A percentile compares a stretch with the other conserved stretches of the same genome.
These are phyloP conservation scores for Pteromalus puparum DNA, from an alignment of 1,140 invertebrate genomes.

Conservation along the genomic window DNA sequence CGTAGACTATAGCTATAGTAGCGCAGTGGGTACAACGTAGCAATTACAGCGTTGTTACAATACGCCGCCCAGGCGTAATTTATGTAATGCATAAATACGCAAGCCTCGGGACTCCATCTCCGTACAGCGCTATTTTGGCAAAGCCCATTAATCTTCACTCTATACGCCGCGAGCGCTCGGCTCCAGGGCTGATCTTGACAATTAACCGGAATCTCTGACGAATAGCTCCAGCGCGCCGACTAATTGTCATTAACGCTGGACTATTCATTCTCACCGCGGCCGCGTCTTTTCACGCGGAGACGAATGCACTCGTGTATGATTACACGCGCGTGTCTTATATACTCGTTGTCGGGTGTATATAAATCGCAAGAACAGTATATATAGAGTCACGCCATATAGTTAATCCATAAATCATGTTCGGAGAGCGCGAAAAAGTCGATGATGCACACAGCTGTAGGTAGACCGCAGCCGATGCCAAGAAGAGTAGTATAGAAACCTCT, in stretches of 20 bases:
- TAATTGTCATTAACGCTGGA: conserved; percentile 36
- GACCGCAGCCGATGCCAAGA: neutral
- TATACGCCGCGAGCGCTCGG: neutral
- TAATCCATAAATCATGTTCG: neutral
- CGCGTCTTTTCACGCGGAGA: too few relatives aligned
- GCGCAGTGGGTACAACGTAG: neutral
- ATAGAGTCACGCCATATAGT: too few relatives aligned
- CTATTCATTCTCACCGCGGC: neutral
- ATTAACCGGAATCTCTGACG: conserved; percentile 42
- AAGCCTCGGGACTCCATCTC: neutral
- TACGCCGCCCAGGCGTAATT: neutral
- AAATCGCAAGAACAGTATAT: neutral
- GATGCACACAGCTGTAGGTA: neutral
- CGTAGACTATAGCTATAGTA: neutral
- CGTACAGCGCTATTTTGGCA: conserved; percentile 18
- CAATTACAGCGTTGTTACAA: conserved; percentile 10
- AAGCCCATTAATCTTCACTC: conserved; percentile 37
- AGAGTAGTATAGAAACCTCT: conserved; percentile 39
- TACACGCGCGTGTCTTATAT: too few relatives aligned
- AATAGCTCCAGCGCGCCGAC: neutral
- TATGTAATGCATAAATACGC: conserved; percentile 42
- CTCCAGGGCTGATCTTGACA: conserved; percentile 31
- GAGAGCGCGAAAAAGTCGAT: neutral
- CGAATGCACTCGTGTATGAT: too few relatives aligned
- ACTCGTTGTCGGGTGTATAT: neutral